Evolutionary conservation across 1,140 invertebrate species (phyloP).

Genomic region (Anoplolepis gracilipes): DNA sequence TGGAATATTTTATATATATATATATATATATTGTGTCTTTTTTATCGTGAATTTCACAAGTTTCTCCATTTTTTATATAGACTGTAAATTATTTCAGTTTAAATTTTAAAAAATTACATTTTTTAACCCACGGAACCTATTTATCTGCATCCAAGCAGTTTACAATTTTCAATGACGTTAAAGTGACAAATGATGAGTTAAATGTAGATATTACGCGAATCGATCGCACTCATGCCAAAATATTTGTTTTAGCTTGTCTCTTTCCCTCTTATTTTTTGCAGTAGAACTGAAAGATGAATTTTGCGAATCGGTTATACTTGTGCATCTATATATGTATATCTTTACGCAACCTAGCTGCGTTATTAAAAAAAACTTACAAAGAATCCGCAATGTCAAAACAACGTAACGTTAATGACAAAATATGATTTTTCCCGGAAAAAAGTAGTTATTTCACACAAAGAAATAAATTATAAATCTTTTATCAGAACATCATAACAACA

Average conservation of each 20-base stretch:
- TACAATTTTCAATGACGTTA: not conserved
- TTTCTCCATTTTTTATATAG: not conserved
- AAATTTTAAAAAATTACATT: not conserved
- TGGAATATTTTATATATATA: too few species aligned
- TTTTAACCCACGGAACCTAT: not conserved
- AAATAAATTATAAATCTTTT: conserved; percentile 22
- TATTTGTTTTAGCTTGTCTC: conserved; percentile 60
- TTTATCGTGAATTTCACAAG: not conserved
- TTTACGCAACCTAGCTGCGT: not conserved
- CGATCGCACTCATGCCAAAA: conserved; percentile 60
- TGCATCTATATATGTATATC: not conserved
- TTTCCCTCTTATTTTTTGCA: not conserved
- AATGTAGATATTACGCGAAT: conserved; percentile 62
- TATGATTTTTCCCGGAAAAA: conserved; percentile 27
- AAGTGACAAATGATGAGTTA: conserved; percentile 55
- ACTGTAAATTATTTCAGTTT: not conserved
- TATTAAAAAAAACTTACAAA: not conserved
- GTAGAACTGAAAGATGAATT: not conserved
- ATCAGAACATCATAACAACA: not conserved
- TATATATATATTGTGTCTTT: too few species aligned
- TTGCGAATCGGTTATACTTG: not conserved
- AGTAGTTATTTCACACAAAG: not conserved
- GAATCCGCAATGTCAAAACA: not conserved
- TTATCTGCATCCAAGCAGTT: not conserved
- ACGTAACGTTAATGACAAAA: not conserved